phyloP scores from a whole-genome alignment of 2,797 vertebrate species.

The Heterohyrax brucei region DNA sequence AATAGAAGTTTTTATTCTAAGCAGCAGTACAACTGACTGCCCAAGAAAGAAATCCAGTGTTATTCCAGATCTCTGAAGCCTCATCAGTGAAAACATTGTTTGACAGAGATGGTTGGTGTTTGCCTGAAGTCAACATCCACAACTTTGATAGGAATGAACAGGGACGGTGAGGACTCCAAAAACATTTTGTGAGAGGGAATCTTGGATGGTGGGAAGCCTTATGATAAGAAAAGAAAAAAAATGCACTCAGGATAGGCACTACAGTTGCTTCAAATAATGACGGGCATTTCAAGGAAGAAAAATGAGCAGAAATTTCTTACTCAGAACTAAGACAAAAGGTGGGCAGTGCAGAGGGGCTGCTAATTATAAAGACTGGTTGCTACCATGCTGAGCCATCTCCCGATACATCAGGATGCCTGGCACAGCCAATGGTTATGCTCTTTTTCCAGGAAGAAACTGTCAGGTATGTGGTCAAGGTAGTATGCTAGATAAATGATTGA shows the following conservation, averaged over 20 bases:
- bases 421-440: neutral
- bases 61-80: neutral
- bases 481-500: neutral
- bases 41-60: slow-evolving; percentile 27
- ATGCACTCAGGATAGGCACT: neutral
- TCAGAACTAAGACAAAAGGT: slow-evolving; percentile 2
- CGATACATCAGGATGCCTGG: neutral
- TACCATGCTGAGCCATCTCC: neutral
- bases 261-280: neutral
- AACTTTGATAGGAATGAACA: neutral
- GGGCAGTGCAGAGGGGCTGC: neutral
- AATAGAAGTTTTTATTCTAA: neutral
- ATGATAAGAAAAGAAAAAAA: neutral
- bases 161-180: neutral
- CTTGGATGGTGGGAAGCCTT: neutral
- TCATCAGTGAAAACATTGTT: neutral
- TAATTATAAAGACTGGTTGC: neutral
- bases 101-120: neutral
- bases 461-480: neutral
- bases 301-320: neutral
- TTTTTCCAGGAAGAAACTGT: neutral
- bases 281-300: slow-evolving; percentile 41
- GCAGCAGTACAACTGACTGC: neutral
- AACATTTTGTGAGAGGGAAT: slow-evolving; percentile 6
- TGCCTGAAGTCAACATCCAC: neutral